Evolutionary conservation across 2,113 vertebrate species (phyloP), one percentile per base, ranked within the genome.

Genomic region (Caracal caracal): DNA sequence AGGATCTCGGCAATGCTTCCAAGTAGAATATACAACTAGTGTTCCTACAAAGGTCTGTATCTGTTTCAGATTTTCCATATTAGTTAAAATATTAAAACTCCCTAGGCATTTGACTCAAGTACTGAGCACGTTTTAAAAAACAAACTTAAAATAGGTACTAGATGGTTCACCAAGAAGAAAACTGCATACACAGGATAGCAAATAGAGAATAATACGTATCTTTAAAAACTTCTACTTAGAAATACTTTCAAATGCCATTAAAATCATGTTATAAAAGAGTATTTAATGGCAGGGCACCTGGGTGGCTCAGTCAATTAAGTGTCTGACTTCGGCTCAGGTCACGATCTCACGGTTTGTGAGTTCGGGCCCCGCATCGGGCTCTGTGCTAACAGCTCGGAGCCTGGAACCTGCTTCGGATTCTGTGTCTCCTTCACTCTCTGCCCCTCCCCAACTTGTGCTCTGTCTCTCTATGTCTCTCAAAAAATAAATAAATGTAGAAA

Each of bases 211-310:
- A 82, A 84, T 5, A 82, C 0, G 43, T 90, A 73, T 81, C 49
- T 80, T 73, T 88, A 51, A 66, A 82, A 96, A 28, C 79, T 73
- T 76, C 51, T 75, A 75, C 40, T 68, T 70, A n/a, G 13, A 97
- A 87, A 70, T 94, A 47, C 53, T 80, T 90, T 84, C 49, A 75
- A 30, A 13, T 17, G 4, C 22, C 37, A 95, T 79, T 94, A 82
- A 81, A 85, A 86, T 35, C 20, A 22, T 88, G 63, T 75, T 88
- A 59, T 80, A 12, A 85, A 94, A 81, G 22, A 85, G 71, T 83
- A 93, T 43, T 88, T 75, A 84, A 76, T 49, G 47, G 6, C 35
- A 71, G 2, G 43, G 43, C 43, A 43, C 43, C 43, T 43, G 43
- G 43, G 43, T 43, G 7, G 43, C 43, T 43, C 43, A 43, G 43